Base-by-base conservation (phyloP, 2,797 vertebrate species). In the Acropternis orthonyx region DNA sequence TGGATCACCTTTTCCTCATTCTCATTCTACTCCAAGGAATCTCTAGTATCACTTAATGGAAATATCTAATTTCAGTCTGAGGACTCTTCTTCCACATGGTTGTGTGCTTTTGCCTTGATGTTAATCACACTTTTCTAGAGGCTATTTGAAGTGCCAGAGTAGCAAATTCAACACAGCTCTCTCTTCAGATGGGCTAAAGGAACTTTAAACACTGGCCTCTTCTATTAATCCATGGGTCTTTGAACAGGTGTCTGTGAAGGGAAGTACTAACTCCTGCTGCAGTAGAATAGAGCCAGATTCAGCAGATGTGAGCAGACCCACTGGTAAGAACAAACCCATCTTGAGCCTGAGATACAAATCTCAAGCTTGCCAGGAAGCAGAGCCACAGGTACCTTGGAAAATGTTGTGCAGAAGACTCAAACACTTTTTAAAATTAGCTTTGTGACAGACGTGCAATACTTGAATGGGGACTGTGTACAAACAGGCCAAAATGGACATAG, bases 221-320 rank as follows among this genome's bases (percentile, higher is more conserved):
- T 88, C 26, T 55, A 27, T 37, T 69, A 73, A 69, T 34, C 51
- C 30, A 6, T 12, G 14, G 14, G 5, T 62, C 52, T 88, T 73
- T 32, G 34, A 92, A n/a, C 51, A 69, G 15, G 6, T 68, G 3
- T 54, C 56, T 62, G 10, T 34, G 23, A 86, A 74, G 63, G 43
- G 14, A 76, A 14, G 5, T 28, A 49, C 37, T 54, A 62, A 6
- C 11, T 84, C 24, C 54, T 68, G 27, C 49, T 75, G 67, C 12
- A 36, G 12, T 51, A 56, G 30, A 19, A 32, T 67, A 63, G 4
- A 71, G 56, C 2, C 28, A 39, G 58, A 59, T 65, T 63, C n/a
- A 46, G 44, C 12, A 58, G n/a, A 41, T 0, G 0, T 24, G 32
- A 59, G 36, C 2, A 2, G 30, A 54, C 5, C 7, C 11, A 37